phyloP scores from a whole-genome alignment of 2,113 vertebrate genomes.

The Jaculus jaculus region DNA sequence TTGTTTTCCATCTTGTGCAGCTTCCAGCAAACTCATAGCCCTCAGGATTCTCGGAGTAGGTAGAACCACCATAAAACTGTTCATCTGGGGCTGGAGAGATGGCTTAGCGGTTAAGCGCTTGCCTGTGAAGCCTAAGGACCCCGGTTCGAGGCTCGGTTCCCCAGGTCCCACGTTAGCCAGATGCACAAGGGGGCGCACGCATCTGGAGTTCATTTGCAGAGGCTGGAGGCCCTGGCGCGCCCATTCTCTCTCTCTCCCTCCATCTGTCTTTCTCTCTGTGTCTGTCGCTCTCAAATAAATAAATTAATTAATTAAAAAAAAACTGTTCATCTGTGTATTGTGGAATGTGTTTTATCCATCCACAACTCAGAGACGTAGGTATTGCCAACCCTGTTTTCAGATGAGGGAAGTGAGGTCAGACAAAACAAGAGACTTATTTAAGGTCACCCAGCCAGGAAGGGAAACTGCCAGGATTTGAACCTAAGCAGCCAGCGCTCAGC shows the following conservation, averaged over 20 bases:
- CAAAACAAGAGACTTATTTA: not conserved
- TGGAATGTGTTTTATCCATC: not conserved
- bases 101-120: too few relatives aligned
- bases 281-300: too few relatives aligned
- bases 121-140: too few relatives aligned
- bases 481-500: not conserved
- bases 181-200: too few relatives aligned
- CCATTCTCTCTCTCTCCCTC: too few relatives aligned
- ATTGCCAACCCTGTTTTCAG: not conserved
- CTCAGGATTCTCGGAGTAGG: not conserved
- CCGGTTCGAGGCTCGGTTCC: too few relatives aligned
- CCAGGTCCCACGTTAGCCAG: too few relatives aligned
- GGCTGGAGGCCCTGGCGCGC: too few relatives aligned
- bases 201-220: too few relatives aligned
- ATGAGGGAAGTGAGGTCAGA: not conserved
- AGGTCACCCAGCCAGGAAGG: not conserved
- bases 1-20: not conserved
- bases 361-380: not conserved
- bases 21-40: not conserved
- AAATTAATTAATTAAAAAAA: too few relatives aligned
- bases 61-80: not conserved
- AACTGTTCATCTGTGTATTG: not conserved
- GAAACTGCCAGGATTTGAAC: not conserved
- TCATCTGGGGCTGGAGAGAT: too few relatives aligned
- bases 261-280: too few relatives aligned